phyloP scores from a whole-genome alignment of 2,797 vertebrate genomes.

The Bryconaethiops microstoma region DNA sequence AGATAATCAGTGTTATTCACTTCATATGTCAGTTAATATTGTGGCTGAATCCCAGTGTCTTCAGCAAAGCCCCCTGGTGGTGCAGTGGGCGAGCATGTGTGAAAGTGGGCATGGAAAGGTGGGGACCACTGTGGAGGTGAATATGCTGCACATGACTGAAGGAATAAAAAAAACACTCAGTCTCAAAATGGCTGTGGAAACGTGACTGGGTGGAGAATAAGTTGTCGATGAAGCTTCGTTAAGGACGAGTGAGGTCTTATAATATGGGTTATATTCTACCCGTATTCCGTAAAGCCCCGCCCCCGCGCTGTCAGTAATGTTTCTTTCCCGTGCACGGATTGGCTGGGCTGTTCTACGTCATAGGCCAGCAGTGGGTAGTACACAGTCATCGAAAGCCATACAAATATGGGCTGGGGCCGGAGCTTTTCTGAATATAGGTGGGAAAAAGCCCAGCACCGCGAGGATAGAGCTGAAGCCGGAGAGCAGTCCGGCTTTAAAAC shows the following conservation, averaged over 20 bases:
- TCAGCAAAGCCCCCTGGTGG: slow-evolving; percentile 32
- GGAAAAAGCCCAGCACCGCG: not conserved
- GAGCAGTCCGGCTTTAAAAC: slow-evolving; percentile 23
- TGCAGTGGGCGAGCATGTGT: slow-evolving; percentile 46
- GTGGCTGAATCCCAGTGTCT: slow-evolving; percentile 26
- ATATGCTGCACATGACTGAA: not conserved
- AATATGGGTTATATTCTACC: not conserved
- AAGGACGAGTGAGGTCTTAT: slow-evolving; percentile 8
- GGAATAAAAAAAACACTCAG: not conserved
- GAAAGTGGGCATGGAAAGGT: slow-evolving; percentile 59
- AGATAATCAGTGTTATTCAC: no score
- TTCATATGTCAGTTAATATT: no score
- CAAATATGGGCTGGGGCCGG: not conserved
- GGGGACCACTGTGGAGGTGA: not conserved
- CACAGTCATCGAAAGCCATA: not conserved
- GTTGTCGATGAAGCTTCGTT: slow-evolving; percentile 48
- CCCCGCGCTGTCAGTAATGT: not conserved
- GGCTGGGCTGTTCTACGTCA: not conserved
- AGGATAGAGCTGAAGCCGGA: slow-evolving; percentile 6
- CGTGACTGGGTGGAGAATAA: slow-evolving; percentile 56
- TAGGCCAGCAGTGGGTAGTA: not conserved
- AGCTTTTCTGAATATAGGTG: not conserved
- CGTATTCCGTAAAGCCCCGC: not conserved
- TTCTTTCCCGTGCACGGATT: not conserved
- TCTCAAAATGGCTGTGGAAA: slow-evolving; percentile 41